Evolutionary conservation across 2,797 vertebrate species (phyloP).

Genomic region (Poecilia picta): DNA sequence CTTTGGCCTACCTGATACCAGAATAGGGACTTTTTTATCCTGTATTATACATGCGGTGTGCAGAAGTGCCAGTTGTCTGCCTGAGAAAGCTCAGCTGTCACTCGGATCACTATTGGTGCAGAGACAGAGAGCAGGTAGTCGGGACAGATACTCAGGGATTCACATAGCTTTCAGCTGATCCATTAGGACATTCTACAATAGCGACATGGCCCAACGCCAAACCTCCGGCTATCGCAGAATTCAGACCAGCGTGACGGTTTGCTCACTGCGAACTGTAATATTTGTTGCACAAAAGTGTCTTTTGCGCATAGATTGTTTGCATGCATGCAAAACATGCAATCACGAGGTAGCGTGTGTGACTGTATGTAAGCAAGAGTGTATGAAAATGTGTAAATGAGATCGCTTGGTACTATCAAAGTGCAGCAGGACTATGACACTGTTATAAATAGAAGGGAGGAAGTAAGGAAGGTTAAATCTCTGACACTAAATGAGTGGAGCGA

Average conservation of each 20-base stretch:
- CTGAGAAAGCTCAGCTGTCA: conserved; percentile 70
- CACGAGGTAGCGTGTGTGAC: conserved; percentile 23
- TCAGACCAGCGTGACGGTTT: conserved; percentile 57
- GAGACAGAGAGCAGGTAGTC: conserved; percentile 63
- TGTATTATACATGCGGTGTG: conserved; percentile 39
- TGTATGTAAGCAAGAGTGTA: conserved; percentile 29
- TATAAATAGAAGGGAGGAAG: conserved; percentile 82
- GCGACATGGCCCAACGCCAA: conserved; percentile 55
- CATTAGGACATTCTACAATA: conserved; percentile 71
- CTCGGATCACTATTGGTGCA: conserved; percentile 56
- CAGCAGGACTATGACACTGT: conserved; percentile 80
- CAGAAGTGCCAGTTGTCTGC: conserved; percentile 51
- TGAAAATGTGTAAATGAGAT: conserved; percentile 75
- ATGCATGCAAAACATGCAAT: conserved; percentile 47
- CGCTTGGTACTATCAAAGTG: conserved; percentile 80
- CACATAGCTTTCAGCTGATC: conserved; percentile 70
- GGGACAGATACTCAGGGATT: conserved; percentile 53
- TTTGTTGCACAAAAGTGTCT: conserved; percentile 51
- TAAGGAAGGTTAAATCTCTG: conserved; percentile 77
- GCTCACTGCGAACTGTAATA: conserved; percentile 56
- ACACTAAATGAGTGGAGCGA: conserved; percentile 59
- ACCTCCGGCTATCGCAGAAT: conserved; percentile 56
- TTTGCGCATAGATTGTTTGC: conserved; percentile 46
- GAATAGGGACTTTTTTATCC: conserved; percentile 21
- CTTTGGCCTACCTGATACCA: conserved; percentile 24